Evolutionary conservation across 2,888 invertebrate species (phyloP).

Genomic region (Eristalinus aeneus): DNA sequence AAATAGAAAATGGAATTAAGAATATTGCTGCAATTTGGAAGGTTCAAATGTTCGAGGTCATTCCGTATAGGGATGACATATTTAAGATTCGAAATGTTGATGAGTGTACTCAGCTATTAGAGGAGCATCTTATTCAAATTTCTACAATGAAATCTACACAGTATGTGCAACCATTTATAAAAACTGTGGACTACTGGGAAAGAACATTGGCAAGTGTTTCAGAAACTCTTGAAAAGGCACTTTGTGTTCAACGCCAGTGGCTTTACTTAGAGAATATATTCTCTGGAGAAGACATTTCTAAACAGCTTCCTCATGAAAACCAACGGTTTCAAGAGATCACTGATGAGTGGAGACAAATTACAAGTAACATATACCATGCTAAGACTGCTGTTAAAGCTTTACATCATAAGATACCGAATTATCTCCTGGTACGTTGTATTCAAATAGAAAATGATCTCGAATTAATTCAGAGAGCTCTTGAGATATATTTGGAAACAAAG

Average conservation of each 20-base stretch:
- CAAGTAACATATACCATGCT: slow-evolving; percentile 79
- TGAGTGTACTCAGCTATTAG: slow-evolving; percentile 88
- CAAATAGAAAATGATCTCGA: slow-evolving; percentile 89
- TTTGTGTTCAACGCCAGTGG: slow-evolving; percentile 93
- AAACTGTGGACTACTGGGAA: slow-evolving; percentile 93
- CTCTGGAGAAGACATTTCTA: slow-evolving; percentile 91
- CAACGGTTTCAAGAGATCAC: slow-evolving; percentile 88
- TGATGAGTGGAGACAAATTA: slow-evolving; percentile 87
- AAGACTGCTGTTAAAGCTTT: slow-evolving; percentile 84
- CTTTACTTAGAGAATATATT: slow-evolving; percentile 95
- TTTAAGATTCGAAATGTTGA: slow-evolving; percentile 89
- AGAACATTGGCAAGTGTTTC: slow-evolving; percentile 89
- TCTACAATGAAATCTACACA: slow-evolving; percentile 93
- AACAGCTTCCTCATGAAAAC: slow-evolving; percentile 90
- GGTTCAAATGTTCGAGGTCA: slow-evolving; percentile 87
- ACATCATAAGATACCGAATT: slow-evolving; percentile 83
- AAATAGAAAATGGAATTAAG: slow-evolving; percentile 90
- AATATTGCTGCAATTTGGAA: slow-evolving; percentile 88
- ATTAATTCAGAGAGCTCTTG: slow-evolving; percentile 89
- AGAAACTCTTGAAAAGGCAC: slow-evolving; percentile 89
- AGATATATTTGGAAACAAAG: slow-evolving; percentile 93
- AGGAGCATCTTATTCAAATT: slow-evolving; percentile 92
- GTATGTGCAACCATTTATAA: slow-evolving; percentile 92
- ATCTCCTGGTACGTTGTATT: slow-evolving; percentile 85
- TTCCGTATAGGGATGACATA: slow-evolving; percentile 85